Evolutionary conservation across 1,140 invertebrate genomes (phyloP), one percentile per base, ranked within the genome.

Genomic region (Chrysopa pallens): DNA sequence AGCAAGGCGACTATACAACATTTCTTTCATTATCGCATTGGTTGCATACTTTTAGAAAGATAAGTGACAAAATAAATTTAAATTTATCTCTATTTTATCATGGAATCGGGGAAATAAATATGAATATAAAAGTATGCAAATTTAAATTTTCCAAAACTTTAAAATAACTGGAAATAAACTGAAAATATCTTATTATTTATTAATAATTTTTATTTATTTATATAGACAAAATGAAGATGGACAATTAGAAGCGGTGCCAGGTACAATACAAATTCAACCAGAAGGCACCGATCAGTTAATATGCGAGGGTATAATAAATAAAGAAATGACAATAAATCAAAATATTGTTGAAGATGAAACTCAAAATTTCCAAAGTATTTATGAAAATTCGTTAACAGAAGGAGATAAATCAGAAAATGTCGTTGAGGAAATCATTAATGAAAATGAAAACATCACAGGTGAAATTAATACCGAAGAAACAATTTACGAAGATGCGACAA

Each of bases 241-340:
- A 5, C 31, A 47, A 17, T 47, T 42, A 44, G 46, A 47, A 44
- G 37, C 37, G 12, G 27, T 47, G 14, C 42, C 46, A 17, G 46
- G 37, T 9, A 38, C 46, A 17, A 39, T 44, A 11, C 15, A 47
- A 42, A 8, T 38, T 5, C 15, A 43, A 28, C 11, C 17, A 35
- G 27, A 37, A 38, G 14, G 13, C 4, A 14, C 8, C 8, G 38
- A 23, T 27, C n/a, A 15, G 9, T 9, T 13, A 4, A n/a, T 38
- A 38, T 13, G 15, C 37, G 38, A 11, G 38, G 38, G 4, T 9
- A 27, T 7, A 15, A 17, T 7, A 27, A 27, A 28, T 11, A 39
- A 39, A 23, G 11, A 11, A 27, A 28, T 39, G 27, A 39, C 28
- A 23, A 39, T 27, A 17, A 39, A 27, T 11, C 9, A 27, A 27